Conservation (phyloP, 1,140 invertebrate species). For the Ctenoplectra terminalis region DNA sequence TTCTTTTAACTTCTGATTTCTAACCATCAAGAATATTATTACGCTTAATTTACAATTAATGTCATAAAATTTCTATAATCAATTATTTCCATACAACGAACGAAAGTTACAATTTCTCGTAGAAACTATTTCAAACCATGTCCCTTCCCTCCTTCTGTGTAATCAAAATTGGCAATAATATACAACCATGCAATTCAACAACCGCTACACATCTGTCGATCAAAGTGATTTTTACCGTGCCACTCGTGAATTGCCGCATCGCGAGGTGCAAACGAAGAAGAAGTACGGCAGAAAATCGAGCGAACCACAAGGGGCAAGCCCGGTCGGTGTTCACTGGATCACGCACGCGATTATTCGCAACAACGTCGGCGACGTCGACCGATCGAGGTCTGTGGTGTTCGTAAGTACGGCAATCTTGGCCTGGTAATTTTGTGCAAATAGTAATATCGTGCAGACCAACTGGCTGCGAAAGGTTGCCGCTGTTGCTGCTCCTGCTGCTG, state of each 20-base stretch:
- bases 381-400: slow-evolving; percentile 68
- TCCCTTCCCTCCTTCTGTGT: no score
- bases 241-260: neutral
- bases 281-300: neutral
- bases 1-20: no score
- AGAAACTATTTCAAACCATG: no score
- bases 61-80: no score
- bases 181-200: neutral
- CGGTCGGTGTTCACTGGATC: slow-evolving; percentile 51
- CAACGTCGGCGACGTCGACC: slow-evolving; percentile 51
- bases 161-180: no score
- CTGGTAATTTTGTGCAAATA: slow-evolving; percentile 79
- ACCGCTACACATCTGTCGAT: neutral
- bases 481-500: slow-evolving; percentile 45
- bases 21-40: no score
- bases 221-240: slow-evolving; percentile 27
- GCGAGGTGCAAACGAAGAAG: slow-evolving; percentile 11
- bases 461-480: slow-evolving; percentile 63
- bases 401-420: slow-evolving; percentile 74
- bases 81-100: no score
- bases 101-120: no score
- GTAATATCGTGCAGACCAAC: slow-evolving; percentile 77
- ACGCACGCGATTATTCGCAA: slow-evolving; percentile 64
- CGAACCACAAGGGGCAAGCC: neutral
- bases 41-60: no score